These are phyloP conservation scores for Speoplatyrhinus poulsoni DNA, from an alignment of 2,113 vertebrate genomes.

Conservation along the genomic window DNA sequence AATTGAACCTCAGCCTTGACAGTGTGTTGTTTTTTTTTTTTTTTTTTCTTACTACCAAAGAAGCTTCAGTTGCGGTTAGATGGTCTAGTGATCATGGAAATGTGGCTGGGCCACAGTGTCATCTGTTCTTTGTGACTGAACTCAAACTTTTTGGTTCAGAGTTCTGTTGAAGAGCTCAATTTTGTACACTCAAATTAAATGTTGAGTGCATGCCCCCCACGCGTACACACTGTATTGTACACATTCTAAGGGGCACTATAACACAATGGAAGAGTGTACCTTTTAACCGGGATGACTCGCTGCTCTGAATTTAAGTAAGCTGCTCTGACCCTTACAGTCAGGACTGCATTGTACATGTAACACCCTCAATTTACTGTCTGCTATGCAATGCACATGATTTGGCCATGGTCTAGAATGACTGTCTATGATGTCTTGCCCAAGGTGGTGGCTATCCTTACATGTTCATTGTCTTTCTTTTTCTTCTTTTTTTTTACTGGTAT, in stretches of 20 bases:
- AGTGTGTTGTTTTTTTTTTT: not conserved
- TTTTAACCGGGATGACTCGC: no score
- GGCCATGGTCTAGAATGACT: conserved; percentile 1
- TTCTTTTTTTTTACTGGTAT: not conserved
- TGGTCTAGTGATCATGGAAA: not conserved
- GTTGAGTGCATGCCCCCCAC: no score
- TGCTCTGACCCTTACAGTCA: not conserved
- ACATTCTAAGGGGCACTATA: no score
- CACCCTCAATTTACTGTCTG: conserved; percentile 6
- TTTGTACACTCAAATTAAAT: no score
- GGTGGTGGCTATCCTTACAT: not conserved
- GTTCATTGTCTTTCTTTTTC: not conserved
- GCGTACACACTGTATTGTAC: no score
- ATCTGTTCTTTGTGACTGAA: not conserved
- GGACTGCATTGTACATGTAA: not conserved
- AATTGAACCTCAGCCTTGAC: conserved; percentile 12
- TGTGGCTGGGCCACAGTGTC: not conserved
- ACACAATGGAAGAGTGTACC: no score
- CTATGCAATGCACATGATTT: conserved; percentile 40
- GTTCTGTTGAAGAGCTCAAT: no score
- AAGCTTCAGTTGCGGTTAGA: not conserved
- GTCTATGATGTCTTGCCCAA: not conserved
- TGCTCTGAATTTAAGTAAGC: no score
- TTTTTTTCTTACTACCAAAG: conserved; percentile 47
- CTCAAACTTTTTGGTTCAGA: no score